Evolutionary conservation across 1,140 invertebrate species (phyloP).

Genomic region (Meloidogyne floridensis): DNA sequence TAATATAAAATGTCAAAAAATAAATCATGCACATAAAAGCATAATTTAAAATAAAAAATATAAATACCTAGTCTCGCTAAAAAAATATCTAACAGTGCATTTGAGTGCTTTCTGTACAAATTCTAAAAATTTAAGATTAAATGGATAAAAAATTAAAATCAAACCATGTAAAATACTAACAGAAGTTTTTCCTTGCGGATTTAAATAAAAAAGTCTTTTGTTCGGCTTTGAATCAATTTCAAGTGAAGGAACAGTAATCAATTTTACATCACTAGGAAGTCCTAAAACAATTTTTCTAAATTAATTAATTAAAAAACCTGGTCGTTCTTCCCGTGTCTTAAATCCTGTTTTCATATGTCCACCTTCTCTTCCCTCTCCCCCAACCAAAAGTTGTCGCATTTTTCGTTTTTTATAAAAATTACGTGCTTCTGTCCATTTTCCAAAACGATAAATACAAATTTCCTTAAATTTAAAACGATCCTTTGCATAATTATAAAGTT

Average conservation of each 20-base stretch:
- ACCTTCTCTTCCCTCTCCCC: background rate
- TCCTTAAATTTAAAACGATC: conserved; percentile 53
- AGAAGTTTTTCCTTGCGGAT: conserved; percentile 54
- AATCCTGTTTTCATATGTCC: background rate
- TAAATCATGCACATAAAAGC: background rate
- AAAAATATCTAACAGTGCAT: conserved; percentile 42
- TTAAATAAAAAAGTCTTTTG: conserved; percentile 44
- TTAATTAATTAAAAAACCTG: conserved; percentile 5
- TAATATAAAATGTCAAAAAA: no score
- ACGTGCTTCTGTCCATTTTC: conserved; percentile 51
- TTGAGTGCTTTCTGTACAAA: conserved; percentile 58
- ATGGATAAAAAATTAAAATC: background rate
- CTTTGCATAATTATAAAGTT: conserved; percentile 49
- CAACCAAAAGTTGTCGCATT: conserved; percentile 8
- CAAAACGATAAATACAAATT: conserved; percentile 50
- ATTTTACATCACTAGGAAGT: conserved; percentile 43
- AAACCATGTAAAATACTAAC: conserved; percentile 49
- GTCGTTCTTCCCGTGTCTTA: conserved; percentile 10
- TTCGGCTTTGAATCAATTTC: conserved; percentile 42
- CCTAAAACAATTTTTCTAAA: conserved; percentile 34
- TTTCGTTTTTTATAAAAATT: conserved; percentile 42
- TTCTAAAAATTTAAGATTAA: conserved; percentile 29
- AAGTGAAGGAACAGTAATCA: conserved; percentile 53
- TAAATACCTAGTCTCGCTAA: conserved; percentile 42
- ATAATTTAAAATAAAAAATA: conserved; percentile 22